Conservation (phyloP, 2,888 invertebrate species). For the Auanema freiburgensis region DNA sequence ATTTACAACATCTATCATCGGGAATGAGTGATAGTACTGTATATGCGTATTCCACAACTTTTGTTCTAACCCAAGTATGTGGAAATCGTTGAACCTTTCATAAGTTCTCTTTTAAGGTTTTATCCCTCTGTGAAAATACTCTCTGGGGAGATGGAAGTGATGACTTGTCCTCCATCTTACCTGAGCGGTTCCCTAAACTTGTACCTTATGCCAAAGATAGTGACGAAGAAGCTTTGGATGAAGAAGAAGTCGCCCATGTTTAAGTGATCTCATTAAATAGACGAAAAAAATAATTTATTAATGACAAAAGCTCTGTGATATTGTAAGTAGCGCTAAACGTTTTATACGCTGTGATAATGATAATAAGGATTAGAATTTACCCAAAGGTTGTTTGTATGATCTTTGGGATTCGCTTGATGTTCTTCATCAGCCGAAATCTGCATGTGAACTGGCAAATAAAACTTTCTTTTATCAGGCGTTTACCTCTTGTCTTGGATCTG, state of each 20-base stretch:
- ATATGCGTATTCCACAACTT: constrained; percentile 55
- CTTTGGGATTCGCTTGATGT: no score
- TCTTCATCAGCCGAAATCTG: no score
- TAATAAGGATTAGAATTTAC: no score
- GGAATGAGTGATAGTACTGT: constrained; percentile 40
- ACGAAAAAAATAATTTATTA: no score
- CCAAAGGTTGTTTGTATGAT: no score
- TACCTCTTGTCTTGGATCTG: no score
- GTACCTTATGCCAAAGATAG: constrained; percentile 41
- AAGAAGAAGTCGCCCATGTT: constrained; percentile 57
- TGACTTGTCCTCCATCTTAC: constrained; percentile 35
- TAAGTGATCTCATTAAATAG: constrained; percentile 18
- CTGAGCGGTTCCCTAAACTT: constrained; percentile 45
- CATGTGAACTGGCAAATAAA: no score
- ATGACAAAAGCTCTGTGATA: no score
- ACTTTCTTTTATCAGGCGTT: no score
- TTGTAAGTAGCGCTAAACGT: no score
- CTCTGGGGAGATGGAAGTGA: constrained; percentile 44
- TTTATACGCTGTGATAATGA: no score
- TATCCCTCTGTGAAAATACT: constrained; percentile 49
- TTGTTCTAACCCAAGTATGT: constrained; percentile 43
- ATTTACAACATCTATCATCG: constrained; percentile 45
- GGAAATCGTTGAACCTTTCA: background rate
- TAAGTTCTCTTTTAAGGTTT: constrained; percentile 41
- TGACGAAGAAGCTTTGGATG: constrained; percentile 39